Evolutionary conservation across 92 coral and sea anemone genomes (phyloP).

Genomic region (Pocillopora grandis): DNA sequence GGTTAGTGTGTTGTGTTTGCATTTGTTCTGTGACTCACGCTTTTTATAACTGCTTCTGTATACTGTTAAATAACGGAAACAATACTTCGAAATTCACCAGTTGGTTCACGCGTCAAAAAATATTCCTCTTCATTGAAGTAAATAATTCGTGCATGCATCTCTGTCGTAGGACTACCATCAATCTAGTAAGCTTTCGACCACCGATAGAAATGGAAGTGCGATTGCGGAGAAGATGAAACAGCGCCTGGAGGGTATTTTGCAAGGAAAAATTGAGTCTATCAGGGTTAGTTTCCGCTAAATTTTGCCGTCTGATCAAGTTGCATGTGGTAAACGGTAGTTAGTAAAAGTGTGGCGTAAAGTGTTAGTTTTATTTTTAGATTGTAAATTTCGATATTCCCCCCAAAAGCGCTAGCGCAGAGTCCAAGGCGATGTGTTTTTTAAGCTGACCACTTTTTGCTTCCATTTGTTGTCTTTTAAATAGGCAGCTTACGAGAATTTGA

Average conservation of each 20-base stretch:
- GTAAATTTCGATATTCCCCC: neutral
- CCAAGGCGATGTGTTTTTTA: too few relatives aligned
- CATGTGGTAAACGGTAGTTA: constrained; percentile 47
- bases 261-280: constrained; percentile 68
- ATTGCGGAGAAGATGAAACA: constrained; percentile 61
- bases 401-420: neutral
- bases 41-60: constrained; percentile 39
- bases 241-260: constrained; percentile 50
- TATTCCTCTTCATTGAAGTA: constrained; percentile 12
- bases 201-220: constrained; percentile 51
- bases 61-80: constrained; percentile 41
- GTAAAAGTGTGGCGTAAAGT: constrained; percentile 56
- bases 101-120: constrained; percentile 1
- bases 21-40: constrained; percentile 31
- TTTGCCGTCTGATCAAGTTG: constrained; percentile 6
- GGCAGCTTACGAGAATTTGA: too few relatives aligned
- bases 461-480: too few relatives aligned
- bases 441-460: too few relatives aligned
- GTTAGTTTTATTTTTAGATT: constrained; percentile 43
- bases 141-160: constrained; percentile 21
- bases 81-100: constrained; percentile 21
- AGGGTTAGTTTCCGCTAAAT: constrained; percentile 60
- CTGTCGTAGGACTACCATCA: constrained; percentile 52
- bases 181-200: neutral
- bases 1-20: constrained; percentile 52